Conservation (phyloP, 2,888 invertebrate species). For the Sipha maydis region DNA sequence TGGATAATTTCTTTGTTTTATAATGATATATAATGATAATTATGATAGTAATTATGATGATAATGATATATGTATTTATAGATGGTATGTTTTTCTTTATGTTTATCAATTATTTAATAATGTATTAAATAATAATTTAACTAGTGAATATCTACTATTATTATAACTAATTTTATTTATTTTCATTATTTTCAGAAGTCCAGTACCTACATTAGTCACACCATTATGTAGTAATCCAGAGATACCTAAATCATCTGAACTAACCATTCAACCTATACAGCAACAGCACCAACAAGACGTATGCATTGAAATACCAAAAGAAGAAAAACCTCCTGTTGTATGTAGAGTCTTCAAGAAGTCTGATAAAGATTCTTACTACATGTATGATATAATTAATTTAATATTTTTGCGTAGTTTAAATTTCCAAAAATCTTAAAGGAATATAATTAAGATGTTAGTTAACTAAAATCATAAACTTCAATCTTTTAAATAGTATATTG, state of each 20-base stretch:
- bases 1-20: too few relatives aligned
- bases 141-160: too few relatives aligned
- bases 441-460: too few relatives aligned
- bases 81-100: too few relatives aligned
- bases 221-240: neutral
- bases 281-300: neutral
- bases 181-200: neutral
- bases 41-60: too few relatives aligned
- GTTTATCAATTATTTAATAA: too few relatives aligned
- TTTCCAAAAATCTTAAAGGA: neutral
- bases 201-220: too few relatives aligned
- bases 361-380: constrained; percentile 10
- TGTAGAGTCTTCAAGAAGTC: constrained; percentile 22
- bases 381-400: constrained; percentile 20
- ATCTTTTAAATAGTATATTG: too few relatives aligned
- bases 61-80: too few relatives aligned
- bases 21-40: too few relatives aligned
- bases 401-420: neutral
- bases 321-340: constrained; percentile 41
- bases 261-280: neutral
- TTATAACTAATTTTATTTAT: neutral
- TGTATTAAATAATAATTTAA: too few relatives aligned
- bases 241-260: neutral
- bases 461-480: too few relatives aligned
- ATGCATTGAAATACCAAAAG: neutral